Evolutionary conservation across 2,888 invertebrate species (phyloP), one percentile per base, ranked within the genome.

Genomic region (Crematogaster levior): DNA sequence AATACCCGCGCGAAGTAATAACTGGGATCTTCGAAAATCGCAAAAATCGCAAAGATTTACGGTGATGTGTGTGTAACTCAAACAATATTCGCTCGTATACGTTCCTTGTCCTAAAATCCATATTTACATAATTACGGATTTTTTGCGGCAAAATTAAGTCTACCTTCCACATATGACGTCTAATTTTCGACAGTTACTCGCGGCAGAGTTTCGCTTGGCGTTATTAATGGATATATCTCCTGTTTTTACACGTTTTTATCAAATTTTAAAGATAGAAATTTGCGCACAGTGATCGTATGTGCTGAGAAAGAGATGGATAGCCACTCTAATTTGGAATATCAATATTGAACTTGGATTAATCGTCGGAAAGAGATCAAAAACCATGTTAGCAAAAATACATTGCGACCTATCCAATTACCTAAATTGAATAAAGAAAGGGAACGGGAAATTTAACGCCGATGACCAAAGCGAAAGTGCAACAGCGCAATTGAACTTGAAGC

Each of bases 261-360:
- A 65, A 65, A 66, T 30, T 43, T 40, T 37, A 7, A 24, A 74
- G 30, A 66, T 3, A 66, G 30, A 43, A 77, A 65, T 56, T 56
- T 65, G 10, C 53, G 10, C 21, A 30, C 30, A 10, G 1, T 53
- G 51, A 53, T 66, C 40, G 15, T 30, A 27, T 77, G n/a, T 51
- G 18, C 30, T 43, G n/a, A 24, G 24, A 43, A 43, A 43, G 43
- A 27, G 10, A 56, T 34, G 24, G 3, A 58, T 34, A 30, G 4
- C 51, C 12, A 12, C n/a, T 53, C 21, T 68, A 79, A 79, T 34
- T 79, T 56, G 18, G 18, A 56, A 53, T 65, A 65, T 77, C 65
- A 56, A 77, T 66, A 66, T 77, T 43, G 77, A 43, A 66, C 21
- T 66, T 40, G 66, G 7, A 66, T 43, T 40, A 77, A 56, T 56